Conservation (phyloP, 1,140 invertebrate species). For the Bombus breviceps region DNA sequence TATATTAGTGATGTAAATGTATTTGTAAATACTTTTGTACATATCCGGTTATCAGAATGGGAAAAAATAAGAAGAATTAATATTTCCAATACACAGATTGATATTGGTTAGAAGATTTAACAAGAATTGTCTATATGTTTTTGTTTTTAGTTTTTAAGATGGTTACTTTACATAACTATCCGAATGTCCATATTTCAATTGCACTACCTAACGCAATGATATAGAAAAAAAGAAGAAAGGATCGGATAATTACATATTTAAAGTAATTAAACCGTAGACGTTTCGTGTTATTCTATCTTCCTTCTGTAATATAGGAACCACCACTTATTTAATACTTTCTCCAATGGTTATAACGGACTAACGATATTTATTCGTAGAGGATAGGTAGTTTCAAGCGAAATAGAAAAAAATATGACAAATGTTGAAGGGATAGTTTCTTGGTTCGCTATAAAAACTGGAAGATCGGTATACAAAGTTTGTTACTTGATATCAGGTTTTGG, state of each 20-base stretch:
- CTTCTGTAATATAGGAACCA: constrained; percentile 43
- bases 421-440: neutral
- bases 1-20: constrained; percentile 69
- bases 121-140: constrained; percentile 61
- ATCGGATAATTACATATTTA: constrained; percentile 30
- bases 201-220: constrained; percentile 36
- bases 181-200: constrained; percentile 52
- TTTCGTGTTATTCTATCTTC: constrained; percentile 34
- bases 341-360: constrained; percentile 62
- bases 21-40: constrained; percentile 76
- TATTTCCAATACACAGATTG: constrained; percentile 59
- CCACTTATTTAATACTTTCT: constrained; percentile 53
- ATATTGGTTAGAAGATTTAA: constrained; percentile 63
- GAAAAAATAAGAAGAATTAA: constrained; percentile 60
- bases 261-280: constrained; percentile 30
- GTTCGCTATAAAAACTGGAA: neutral
- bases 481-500: neutral
- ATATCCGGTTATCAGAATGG: constrained; percentile 66
- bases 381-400: constrained; percentile 13
- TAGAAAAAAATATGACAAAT: constrained; percentile 1
- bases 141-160: constrained; percentile 54
- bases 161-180: constrained; percentile 38
- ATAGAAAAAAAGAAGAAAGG: neutral
- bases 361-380: constrained; percentile 52
- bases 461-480: constrained; percentile 20